These are phyloP conservation scores for Colistium nudipinnis DNA, from an alignment of 2,113 vertebrate genomes.

Conservation along the genomic window DNA sequence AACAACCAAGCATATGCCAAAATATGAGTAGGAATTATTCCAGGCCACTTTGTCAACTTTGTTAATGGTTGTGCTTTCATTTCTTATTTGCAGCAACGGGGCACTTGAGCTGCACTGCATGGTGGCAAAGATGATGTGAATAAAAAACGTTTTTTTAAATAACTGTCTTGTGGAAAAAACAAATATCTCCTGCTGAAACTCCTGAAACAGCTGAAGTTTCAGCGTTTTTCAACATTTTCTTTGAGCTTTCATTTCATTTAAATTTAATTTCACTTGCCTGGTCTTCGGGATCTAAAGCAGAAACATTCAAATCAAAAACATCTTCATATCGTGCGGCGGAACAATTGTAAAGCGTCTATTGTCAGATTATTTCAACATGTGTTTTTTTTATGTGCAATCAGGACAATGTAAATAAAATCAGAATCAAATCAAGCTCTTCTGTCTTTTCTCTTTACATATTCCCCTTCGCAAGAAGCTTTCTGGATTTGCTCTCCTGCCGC, in stretches of 20 bases:
- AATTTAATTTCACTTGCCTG: too few species aligned
- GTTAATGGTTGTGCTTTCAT: constrained; percentile 49
- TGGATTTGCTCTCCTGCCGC: not conserved
- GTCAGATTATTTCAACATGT: constrained; percentile 29
- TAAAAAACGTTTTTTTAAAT: too few species aligned
- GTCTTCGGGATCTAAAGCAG: too few species aligned
- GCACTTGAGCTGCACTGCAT: not conserved
- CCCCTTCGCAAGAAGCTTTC: not conserved
- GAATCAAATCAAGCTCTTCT: constrained; percentile 16
- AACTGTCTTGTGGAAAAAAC: too few species aligned
- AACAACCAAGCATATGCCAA: constrained; percentile 62
- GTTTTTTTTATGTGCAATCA: constrained; percentile 25
- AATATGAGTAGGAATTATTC: constrained; percentile 49
- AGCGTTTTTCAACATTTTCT: too few species aligned
- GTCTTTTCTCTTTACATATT: not conserved
- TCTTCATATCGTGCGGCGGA: too few species aligned
- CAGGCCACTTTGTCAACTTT: constrained; percentile 33
- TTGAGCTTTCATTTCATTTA: too few species aligned
- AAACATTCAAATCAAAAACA: too few species aligned
- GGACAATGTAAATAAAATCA: constrained; percentile 23
- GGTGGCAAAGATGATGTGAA: not conserved
- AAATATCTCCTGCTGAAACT: too few species aligned
- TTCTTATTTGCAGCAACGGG: constrained; percentile 3
- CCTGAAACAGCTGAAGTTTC: too few species aligned
- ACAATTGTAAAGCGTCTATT: not conserved